Evolutionary conservation across 2,113 vertebrate species (phyloP).

Genomic region (Rallus limicola): DNA sequence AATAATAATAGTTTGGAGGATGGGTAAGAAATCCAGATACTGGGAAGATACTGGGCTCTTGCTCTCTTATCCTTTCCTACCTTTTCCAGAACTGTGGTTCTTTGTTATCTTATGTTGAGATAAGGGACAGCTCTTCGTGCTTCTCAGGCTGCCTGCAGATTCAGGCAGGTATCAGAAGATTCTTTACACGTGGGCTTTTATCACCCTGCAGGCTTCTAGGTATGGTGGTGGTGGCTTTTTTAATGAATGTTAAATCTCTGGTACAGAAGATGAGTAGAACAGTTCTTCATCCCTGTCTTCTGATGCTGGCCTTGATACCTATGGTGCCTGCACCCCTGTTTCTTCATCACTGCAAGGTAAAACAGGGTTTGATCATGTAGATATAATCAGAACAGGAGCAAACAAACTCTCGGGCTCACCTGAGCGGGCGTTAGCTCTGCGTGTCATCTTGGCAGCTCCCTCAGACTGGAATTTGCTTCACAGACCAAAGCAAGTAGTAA

Average conservation of each 20-base stretch:
- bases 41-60: neutral
- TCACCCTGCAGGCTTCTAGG: neutral
- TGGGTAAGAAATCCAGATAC: neutral
- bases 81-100: neutral
- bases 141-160: neutral
- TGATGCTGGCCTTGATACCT: neutral
- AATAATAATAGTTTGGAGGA: neutral
- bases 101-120: neutral
- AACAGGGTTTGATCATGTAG: neutral
- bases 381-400: neutral
- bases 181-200: neutral
- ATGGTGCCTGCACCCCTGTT: neutral
- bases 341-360: neutral
- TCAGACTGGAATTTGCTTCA: neutral
- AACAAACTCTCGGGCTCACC: neutral
- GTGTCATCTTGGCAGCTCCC: neutral
- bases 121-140: neutral
- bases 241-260: neutral
- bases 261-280: neutral
- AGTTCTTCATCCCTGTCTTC: neutral
- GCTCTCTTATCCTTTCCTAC: neutral
- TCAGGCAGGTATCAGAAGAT: neutral
- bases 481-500: neutral
- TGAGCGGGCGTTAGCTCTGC: neutral
- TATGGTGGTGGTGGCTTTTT: neutral